Evolutionary conservation across 2,888 invertebrate species (phyloP).

Genomic region (Incurvaria masculella): DNA sequence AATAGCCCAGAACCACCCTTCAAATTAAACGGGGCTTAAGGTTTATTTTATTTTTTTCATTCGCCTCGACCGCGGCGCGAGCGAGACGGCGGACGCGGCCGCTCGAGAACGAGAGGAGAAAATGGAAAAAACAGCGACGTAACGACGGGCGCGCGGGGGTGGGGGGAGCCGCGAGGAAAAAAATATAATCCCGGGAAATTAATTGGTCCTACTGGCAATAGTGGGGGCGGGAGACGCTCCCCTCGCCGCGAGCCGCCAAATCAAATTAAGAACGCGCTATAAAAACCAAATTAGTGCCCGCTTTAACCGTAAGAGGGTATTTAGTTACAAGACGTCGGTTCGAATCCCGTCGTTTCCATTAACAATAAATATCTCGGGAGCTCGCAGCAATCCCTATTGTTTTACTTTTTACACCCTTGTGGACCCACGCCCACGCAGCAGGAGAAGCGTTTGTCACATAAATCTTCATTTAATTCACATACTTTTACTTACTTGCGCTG

Average conservation of each 20-base stretch:
- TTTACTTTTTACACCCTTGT: slow-evolving; percentile 59
- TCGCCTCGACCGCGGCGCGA: slow-evolving; percentile 35
- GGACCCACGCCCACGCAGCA: slow-evolving; percentile 22
- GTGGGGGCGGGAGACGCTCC: slow-evolving; percentile 30
- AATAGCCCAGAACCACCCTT: slow-evolving; percentile 60
- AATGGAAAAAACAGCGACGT: background rate
- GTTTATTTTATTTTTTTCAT: slow-evolving; percentile 53
- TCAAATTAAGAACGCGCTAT: slow-evolving; percentile 58
- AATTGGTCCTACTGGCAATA: slow-evolving; percentile 55
- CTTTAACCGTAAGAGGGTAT: slow-evolving; percentile 57
- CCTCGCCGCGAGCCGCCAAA: slow-evolving; percentile 42
- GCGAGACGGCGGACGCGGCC: slow-evolving; percentile 17
- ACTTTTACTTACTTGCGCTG: slow-evolving; percentile 52
- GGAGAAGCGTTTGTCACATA: slow-evolving; percentile 21
- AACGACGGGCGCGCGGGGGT: background rate
- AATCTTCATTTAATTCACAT: slow-evolving; percentile 47
- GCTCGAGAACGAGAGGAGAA: background rate
- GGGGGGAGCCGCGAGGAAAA: slow-evolving; percentile 25
- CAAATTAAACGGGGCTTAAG: slow-evolving; percentile 60
- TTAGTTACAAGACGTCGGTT: slow-evolving; percentile 59
- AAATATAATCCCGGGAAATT: slow-evolving; percentile 58
- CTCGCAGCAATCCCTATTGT: slow-evolving; percentile 54
- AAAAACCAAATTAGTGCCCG: slow-evolving; percentile 60
- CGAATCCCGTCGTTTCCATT: slow-evolving; percentile 58
- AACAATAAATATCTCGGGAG: slow-evolving; percentile 58